Percentiles rank a stretch among this genome's conserved stretches.
Evolutionary conservation across 2,888 invertebrate species (phyloP).

Genomic region (Ennomos erosarius): DNA sequence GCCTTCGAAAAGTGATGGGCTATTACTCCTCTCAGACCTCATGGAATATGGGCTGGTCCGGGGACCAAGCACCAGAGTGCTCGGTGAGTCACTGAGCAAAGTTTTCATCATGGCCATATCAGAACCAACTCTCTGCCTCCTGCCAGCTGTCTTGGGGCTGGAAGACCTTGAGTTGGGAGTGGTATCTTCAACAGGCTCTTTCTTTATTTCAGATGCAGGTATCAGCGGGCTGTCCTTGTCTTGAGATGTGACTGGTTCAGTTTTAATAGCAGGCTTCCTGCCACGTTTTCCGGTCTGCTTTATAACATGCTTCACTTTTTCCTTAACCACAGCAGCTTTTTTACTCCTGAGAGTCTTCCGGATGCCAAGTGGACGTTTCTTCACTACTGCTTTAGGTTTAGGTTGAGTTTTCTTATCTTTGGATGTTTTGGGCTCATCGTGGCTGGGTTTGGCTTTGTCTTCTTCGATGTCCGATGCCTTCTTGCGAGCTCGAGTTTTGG

Average conservation of each 20-base stretch:
- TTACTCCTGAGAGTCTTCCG: constrained; percentile 77
- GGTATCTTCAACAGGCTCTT: constrained; percentile 74
- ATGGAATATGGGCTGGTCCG: constrained; percentile 86
- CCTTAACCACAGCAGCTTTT: constrained; percentile 66
- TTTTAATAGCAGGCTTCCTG: constrained; percentile 67
- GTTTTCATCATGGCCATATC: constrained; percentile 81
- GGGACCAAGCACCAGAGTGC: constrained; percentile 69
- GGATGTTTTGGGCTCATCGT: constrained; percentile 78
- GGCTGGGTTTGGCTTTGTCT: constrained; percentile 66
- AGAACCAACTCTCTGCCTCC: constrained; percentile 74
- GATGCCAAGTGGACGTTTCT: constrained; percentile 77
- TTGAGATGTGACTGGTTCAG: constrained; percentile 63
- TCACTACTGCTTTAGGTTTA: constrained; percentile 73
- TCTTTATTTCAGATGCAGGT: constrained; percentile 77
- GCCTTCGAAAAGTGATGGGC: constrained; percentile 77
- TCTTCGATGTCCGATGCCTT: constrained; percentile 76
- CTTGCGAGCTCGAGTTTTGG: constrained; percentile 80
- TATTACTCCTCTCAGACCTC: constrained; percentile 85
- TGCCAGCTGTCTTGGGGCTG: constrained; percentile 76
- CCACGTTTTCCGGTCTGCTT: constrained; percentile 65
- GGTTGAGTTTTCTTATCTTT: constrained; percentile 73
- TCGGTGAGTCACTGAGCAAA: constrained; percentile 71
- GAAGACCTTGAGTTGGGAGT: constrained; percentile 76
- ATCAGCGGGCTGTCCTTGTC: constrained; percentile 73
- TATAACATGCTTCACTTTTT: constrained; percentile 69